A percentile compares a stretch with the other conserved stretches of the same genome.
phyloP scores from a whole-genome alignment of 2,113 vertebrate species.

The Turnix velox region DNA sequence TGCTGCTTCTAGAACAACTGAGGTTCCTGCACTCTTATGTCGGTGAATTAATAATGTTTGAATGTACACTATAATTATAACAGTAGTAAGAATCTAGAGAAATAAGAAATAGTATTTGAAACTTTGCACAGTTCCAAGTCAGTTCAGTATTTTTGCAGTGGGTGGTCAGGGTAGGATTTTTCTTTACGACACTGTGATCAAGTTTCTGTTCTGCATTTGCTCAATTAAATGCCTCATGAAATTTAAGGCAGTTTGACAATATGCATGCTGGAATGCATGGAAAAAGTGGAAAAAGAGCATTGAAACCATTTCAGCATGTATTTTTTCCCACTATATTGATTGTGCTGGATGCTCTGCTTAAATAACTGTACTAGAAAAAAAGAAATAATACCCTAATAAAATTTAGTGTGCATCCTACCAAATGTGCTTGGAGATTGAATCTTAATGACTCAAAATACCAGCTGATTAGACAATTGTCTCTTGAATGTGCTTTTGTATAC shows the following conservation, averaged over 20 bases:
- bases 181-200: background rate
- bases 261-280: background rate
- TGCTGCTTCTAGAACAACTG: background rate
- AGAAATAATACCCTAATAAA: slow-evolving; percentile 6
- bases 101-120: background rate
- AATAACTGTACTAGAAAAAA: background rate
- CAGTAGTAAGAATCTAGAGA: background rate
- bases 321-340: background rate
- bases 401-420: background rate
- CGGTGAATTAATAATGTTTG: background rate
- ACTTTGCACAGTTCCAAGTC: background rate
- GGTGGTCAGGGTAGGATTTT: background rate
- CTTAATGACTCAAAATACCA: slow-evolving; percentile 12
- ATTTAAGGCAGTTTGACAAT: background rate
- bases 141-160: background rate
- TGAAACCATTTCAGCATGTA: background rate
- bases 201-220: background rate
- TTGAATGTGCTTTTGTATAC: background rate
- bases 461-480: slow-evolving; percentile 26
- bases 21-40: background rate
- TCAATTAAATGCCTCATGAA: background rate
- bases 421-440: background rate
- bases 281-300: background rate
- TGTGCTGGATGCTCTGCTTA: background rate
- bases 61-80: background rate